phyloP scores from a whole-genome alignment of 1,140 invertebrate species.

The Mesaphorura yosii region DNA sequence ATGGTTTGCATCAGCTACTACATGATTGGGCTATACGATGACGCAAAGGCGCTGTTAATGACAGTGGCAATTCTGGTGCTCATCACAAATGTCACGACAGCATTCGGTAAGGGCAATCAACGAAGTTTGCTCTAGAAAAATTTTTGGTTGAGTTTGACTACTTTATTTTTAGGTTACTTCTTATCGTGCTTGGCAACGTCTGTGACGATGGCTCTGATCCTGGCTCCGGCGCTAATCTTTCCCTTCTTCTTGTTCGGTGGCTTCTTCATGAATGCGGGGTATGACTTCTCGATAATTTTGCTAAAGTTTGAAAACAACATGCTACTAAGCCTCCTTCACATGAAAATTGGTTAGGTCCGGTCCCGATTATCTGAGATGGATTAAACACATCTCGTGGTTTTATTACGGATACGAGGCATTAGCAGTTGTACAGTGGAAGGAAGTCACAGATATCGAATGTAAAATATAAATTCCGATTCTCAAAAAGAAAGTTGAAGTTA shows the following conservation, averaged over 20 bases:
- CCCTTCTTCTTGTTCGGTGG: constrained; percentile 39
- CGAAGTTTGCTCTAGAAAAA: constrained; percentile 8
- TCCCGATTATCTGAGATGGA: constrained; percentile 38
- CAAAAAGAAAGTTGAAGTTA: not conserved
- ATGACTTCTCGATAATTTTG: not conserved
- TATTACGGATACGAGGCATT: constrained; percentile 42
- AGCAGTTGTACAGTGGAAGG: constrained; percentile 42
- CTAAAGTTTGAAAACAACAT: not conserved
- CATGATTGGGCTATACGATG: constrained; percentile 68
- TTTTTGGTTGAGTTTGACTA: constrained; percentile 32
- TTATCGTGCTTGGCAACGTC: constrained; percentile 4
- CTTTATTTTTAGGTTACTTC: constrained; percentile 31
- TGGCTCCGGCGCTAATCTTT: not conserved
- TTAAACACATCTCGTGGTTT: constrained; percentile 47
- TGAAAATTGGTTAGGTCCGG: constrained; percentile 31
- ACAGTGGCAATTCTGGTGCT: constrained; percentile 61
- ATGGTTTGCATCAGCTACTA: constrained; percentile 79
- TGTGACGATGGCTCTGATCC: not conserved
- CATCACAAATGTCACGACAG: constrained; percentile 78
- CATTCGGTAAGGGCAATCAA: constrained; percentile 60
- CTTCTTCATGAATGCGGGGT: constrained; percentile 42
- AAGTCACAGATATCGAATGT: constrained; percentile 29
- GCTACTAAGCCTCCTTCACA: too few relatives aligned
- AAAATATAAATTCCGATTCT: not conserved
- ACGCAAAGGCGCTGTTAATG: constrained; percentile 57